Percentiles rank a stretch among this genome's conserved stretches.
These are phyloP conservation scores for Tachysurus fulvidraco DNA, from an alignment of 2,113 vertebrate genomes.

Conservation along the genomic window DNA sequence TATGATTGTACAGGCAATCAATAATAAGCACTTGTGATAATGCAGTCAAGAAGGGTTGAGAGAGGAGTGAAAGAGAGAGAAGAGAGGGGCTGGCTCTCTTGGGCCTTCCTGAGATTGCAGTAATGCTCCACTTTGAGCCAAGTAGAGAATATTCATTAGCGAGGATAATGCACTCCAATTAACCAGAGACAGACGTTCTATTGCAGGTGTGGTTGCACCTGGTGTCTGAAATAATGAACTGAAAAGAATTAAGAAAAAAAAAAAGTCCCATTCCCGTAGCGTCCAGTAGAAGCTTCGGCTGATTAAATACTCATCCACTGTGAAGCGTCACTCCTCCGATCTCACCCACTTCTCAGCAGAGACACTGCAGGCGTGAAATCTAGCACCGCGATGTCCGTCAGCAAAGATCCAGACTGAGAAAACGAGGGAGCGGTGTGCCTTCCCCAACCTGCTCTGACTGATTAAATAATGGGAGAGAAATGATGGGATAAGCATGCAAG, in stretches of 20 bases:
- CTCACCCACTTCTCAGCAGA: conserved; percentile 39
- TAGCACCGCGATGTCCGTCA: conserved; percentile 46
- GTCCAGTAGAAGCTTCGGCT: conserved; percentile 4
- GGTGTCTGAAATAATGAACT: conserved; percentile 46
- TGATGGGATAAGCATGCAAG: conserved; percentile 44
- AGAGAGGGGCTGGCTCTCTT: conserved; percentile 50
- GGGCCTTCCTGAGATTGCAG: conserved; percentile 59
- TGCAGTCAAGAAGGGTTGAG: conserved; percentile 45
- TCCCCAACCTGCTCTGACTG: conserved; percentile 31
- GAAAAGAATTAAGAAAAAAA: background rate
- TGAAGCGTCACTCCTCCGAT: conserved; percentile 51
- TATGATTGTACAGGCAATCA: conserved; percentile 53
- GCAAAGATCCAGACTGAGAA: conserved; percentile 29
- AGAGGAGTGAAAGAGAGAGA: conserved; percentile 42
- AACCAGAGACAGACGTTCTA: conserved; percentile 51
- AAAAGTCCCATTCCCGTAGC: conserved; percentile 11
- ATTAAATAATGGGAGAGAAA: conserved; percentile 47
- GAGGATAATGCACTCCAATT: conserved; percentile 72
- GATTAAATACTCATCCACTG: conserved; percentile 55
- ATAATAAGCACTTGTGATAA: conserved; percentile 50
- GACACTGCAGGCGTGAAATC: conserved; percentile 58
- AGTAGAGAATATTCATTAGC: conserved; percentile 71
- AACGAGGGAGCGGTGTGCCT: background rate
- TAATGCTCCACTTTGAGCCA: conserved; percentile 67
- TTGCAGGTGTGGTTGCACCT: conserved; percentile 75